These are phyloP conservation scores for Agrotis puta DNA, from an alignment of 2,888 invertebrate genomes.

Conservation along the genomic window DNA sequence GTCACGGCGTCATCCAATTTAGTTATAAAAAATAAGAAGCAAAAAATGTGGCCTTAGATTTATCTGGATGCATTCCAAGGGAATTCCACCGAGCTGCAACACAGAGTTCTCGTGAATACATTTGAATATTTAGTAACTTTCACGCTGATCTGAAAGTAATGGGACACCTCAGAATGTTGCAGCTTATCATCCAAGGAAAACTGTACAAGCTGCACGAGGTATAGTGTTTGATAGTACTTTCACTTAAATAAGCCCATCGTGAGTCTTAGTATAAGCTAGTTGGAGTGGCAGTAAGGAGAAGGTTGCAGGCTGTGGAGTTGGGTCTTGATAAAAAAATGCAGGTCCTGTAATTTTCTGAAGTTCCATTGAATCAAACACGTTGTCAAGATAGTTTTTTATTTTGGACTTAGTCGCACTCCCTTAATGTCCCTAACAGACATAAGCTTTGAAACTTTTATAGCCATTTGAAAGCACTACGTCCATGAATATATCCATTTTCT, in stretches of 20 bases:
- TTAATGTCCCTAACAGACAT: constrained; percentile 51
- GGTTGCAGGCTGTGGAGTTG: too few relatives aligned
- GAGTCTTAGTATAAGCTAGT: constrained; percentile 6
- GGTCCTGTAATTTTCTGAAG: constrained; percentile 1
- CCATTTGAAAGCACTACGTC: constrained; percentile 48
- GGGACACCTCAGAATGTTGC: constrained; percentile 19
- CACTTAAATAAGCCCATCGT: not conserved
- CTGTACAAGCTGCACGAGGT: constrained; percentile 5
- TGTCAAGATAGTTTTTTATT: constrained; percentile 26
- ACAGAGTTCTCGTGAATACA: constrained; percentile 33
- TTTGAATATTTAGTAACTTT: constrained; percentile 52
- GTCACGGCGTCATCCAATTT: constrained; percentile 26
- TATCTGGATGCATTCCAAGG: constrained; percentile 43
- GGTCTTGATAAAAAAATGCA: not conserved
- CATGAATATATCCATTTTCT: constrained; percentile 52
- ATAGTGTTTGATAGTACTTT: constrained; percentile 4
- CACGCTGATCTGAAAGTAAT: constrained; percentile 42
- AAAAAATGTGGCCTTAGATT: not conserved
- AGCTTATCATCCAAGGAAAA: constrained; percentile 21
- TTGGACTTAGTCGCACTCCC: constrained; percentile 16
- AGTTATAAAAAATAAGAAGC: constrained; percentile 2
- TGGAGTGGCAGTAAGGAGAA: constrained; percentile 12
- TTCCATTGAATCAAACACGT: constrained; percentile 11
- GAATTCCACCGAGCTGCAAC: constrained; percentile 14
- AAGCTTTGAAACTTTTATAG: constrained; percentile 56